These are phyloP conservation scores for Bubo bubo DNA, from an alignment of 2,113 vertebrate genomes.

Conservation along the genomic window DNA sequence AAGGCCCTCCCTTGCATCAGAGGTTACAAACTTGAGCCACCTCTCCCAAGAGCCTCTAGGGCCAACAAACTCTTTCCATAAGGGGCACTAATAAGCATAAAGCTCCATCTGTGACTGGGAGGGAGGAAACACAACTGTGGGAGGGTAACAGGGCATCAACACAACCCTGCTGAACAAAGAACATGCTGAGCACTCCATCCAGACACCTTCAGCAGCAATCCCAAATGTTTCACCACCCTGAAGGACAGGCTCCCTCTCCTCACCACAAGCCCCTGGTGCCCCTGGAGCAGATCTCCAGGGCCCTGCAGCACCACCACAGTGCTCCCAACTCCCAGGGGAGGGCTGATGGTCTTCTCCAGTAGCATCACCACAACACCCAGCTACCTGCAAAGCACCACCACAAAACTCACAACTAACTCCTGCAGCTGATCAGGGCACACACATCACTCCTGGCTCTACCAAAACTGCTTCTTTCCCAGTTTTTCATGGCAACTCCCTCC, in stretches of 20 bases:
- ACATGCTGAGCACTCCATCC: not conserved
- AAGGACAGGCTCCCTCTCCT: not conserved
- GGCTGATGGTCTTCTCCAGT: not conserved
- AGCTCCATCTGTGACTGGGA: not conserved
- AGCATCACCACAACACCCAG: fast-evolving
- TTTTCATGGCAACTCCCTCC: not conserved
- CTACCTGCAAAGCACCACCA: not conserved
- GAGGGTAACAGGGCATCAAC: not conserved
- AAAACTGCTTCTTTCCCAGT: not conserved
- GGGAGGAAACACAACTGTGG: fast-evolving
- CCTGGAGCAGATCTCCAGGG: not conserved
- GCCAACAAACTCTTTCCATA: not conserved
- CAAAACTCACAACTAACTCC: not conserved
- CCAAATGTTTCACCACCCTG: not conserved
- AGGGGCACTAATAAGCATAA: not conserved
- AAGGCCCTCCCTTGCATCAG: not conserved
- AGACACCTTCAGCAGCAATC: not conserved
- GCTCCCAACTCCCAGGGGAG: not conserved
- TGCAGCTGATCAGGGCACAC: not conserved
- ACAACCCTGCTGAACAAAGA: not conserved
- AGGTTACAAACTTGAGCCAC: not conserved
- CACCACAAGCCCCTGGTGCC: not conserved
- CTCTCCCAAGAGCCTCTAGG: not conserved
- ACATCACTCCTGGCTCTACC: not conserved
- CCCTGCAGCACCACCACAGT: not conserved